Conservation (phyloP, 2,888 invertebrate species). For the Harpalus rubripes region DNA sequence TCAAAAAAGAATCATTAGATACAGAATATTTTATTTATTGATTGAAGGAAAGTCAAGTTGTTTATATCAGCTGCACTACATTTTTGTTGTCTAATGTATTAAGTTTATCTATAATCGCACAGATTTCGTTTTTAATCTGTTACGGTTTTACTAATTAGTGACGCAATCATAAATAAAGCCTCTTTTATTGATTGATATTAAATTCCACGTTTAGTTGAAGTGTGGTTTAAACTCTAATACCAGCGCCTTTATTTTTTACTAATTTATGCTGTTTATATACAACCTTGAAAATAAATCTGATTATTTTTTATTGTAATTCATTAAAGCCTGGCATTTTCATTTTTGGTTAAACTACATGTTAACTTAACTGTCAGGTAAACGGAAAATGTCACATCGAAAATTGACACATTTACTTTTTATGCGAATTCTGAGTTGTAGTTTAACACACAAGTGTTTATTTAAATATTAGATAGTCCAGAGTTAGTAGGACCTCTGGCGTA, state of each 20-base stretch:
- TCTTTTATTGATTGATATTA: constrained; percentile 35
- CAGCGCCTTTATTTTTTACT: constrained; percentile 35
- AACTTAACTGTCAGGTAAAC: too few species aligned
- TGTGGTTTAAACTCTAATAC: constrained; percentile 51
- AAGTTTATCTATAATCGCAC: constrained; percentile 55
- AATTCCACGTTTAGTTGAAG: constrained; percentile 49
- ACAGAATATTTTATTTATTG: not conserved
- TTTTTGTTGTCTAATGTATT: constrained; percentile 34
- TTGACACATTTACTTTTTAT: too few species aligned
- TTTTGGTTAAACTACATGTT: too few species aligned
- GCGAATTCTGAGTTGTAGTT: too few species aligned
- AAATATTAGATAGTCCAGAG: too few species aligned
- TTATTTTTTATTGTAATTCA: constrained; percentile 11
- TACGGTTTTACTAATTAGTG: constrained; percentile 63
- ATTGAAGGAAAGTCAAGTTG: not conserved
- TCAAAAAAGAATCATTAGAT: not conserved
- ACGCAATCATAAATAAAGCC: constrained; percentile 56
- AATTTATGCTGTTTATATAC: constrained; percentile 44
- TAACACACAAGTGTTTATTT: too few species aligned
- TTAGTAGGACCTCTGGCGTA: too few species aligned
- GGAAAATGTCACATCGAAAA: too few species aligned
- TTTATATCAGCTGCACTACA: not conserved
- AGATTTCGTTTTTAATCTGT: constrained; percentile 61
- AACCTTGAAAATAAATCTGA: constrained; percentile 47
- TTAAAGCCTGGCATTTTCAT: too few species aligned